Evolutionary conservation across 1,140 invertebrate genomes (phyloP).

Genomic region (Helicoverpa armigera): DNA sequence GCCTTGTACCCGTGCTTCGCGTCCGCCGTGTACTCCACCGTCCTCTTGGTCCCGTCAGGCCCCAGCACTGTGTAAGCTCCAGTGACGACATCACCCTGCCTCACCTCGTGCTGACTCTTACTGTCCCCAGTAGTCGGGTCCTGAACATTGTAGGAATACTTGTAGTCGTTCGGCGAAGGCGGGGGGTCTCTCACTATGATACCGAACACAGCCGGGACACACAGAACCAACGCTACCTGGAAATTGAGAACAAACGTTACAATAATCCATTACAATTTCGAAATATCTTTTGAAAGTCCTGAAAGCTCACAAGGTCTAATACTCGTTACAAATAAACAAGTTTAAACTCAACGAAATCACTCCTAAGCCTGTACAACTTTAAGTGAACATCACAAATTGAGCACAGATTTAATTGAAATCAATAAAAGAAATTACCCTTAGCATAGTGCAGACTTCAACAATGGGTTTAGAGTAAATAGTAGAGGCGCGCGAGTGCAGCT

Average conservation of each 20-base stretch:
- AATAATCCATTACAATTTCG: constrained; percentile 1
- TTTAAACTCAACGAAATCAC: constrained; percentile 13
- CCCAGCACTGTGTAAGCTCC: constrained; percentile 88
- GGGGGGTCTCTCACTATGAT: constrained; percentile 79
- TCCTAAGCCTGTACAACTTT: not conserved
- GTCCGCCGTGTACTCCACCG: constrained; percentile 91
- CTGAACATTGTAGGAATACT: constrained; percentile 86
- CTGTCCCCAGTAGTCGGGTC: constrained; percentile 87
- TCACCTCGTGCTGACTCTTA: constrained; percentile 87
- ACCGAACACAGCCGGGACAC: constrained; percentile 57
- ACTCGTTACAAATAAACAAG: constrained; percentile 34
- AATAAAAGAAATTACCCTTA: constrained; percentile 67
- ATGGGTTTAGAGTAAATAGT: constrained; percentile 68
- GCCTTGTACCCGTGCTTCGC: constrained; percentile 90
- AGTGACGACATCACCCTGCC: constrained; percentile 87
- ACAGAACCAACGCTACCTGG: constrained; percentile 63
- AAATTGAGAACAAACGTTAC: constrained; percentile 50
- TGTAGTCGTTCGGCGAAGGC: constrained; percentile 79
- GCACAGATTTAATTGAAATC: constrained; percentile 10
- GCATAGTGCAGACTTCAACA: constrained; percentile 70
- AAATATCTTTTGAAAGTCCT: constrained; percentile 15
- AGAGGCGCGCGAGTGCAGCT: constrained; percentile 50
- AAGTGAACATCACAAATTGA: not conserved
- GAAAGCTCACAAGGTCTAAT: constrained; percentile 12
- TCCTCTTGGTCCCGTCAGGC: constrained; percentile 89